phyloP scores from a whole-genome alignment of 2,888 invertebrate species.

The Pristionchus maxplancki region DNA sequence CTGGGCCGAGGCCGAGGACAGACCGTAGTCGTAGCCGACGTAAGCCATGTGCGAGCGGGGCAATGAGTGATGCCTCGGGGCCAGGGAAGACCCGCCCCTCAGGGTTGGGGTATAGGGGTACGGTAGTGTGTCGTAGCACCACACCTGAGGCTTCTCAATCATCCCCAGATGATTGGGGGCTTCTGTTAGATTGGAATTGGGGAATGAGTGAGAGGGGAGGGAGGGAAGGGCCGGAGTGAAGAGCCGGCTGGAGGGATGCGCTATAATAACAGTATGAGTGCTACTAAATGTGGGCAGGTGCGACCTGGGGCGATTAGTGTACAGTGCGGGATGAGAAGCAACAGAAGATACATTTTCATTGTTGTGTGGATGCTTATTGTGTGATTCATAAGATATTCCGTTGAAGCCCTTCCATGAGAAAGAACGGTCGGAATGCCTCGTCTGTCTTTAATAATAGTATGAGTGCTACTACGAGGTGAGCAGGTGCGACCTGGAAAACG shows the following conservation, averaged over 20 bases:
- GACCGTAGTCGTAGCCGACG: conserved; percentile 29
- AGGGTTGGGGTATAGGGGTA: too few relatives aligned
- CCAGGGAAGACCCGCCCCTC: not conserved
- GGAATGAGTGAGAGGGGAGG: not conserved
- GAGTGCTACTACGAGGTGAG: too few relatives aligned
- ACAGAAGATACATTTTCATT: too few relatives aligned
- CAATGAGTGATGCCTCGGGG: too few relatives aligned
- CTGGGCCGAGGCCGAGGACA: not conserved
- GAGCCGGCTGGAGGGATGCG: conserved; percentile 21
- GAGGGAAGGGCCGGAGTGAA: too few relatives aligned
- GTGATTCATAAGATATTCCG: too few relatives aligned
- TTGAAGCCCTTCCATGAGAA: too few relatives aligned
- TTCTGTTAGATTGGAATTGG: not conserved
- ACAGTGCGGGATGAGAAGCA: not conserved
- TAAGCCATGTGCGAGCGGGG: conserved; percentile 16
- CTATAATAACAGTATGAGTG: conserved; percentile 8
- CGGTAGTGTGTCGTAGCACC: not conserved
- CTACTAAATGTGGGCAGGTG: not conserved
- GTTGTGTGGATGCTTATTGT: too few relatives aligned
- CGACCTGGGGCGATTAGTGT: not conserved
- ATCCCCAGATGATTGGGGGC: not conserved
- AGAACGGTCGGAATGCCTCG: too few relatives aligned
- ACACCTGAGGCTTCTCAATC: conserved; percentile 15
- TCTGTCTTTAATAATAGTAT: too few relatives aligned
- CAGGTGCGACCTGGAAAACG: too few relatives aligned